A percentile compares a stretch with the other conserved stretches of the same genome.
These are phyloP conservation scores for Lepus europaeus DNA, from an alignment of 2,113 vertebrate species.

Conservation along the genomic window DNA sequence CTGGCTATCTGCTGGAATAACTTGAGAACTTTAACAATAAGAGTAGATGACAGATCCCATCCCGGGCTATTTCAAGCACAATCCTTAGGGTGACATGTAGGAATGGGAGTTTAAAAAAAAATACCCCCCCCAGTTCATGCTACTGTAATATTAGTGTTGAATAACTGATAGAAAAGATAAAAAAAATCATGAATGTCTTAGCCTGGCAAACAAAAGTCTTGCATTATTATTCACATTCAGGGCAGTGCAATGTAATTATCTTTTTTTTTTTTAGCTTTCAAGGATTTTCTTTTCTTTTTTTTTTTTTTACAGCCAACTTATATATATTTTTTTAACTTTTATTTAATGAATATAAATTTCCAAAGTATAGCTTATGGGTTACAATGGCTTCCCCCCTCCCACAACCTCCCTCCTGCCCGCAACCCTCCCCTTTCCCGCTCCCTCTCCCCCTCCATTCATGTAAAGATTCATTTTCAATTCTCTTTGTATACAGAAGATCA, in stretches of 20 bases:
- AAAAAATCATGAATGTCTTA: background rate
- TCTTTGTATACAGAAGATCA: too few species aligned
- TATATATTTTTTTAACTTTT: too few species aligned
- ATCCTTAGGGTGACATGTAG: conserved; percentile 28
- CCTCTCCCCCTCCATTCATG: too few species aligned
- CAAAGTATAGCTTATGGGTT: too few species aligned
- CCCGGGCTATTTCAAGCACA: background rate
- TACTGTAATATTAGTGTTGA: conserved; percentile 1
- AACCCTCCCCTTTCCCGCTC: too few species aligned
- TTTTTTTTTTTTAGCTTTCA: too few species aligned
- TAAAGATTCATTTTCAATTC: too few species aligned
- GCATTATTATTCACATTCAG: background rate
- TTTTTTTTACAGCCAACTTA: too few species aligned
- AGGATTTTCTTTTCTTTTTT: too few species aligned
- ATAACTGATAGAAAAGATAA: conserved; percentile 11
- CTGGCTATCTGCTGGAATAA: background rate
- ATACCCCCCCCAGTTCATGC: background rate
- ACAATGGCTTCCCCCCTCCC: too few species aligned
- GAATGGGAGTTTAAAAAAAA: background rate
- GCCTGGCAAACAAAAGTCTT: background rate
- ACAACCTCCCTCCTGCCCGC: too few species aligned
- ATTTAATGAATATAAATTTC: too few species aligned
- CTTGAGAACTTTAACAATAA: background rate
- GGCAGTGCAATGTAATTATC: background rate
- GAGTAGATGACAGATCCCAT: background rate